phyloP scores from a whole-genome alignment of 2,113 vertebrate species.

The Astur gentilis region DNA sequence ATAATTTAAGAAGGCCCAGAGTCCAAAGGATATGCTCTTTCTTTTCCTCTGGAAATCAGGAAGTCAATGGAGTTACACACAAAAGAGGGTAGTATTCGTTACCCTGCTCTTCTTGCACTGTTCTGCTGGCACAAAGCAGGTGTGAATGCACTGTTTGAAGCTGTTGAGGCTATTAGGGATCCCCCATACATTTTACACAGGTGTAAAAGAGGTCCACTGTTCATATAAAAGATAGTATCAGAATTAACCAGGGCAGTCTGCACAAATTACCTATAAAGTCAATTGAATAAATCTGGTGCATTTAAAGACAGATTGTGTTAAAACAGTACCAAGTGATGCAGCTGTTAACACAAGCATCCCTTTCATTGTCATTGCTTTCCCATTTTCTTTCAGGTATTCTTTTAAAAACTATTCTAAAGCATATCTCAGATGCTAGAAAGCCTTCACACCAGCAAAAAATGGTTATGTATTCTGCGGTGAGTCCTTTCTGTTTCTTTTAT shows the following conservation, averaged over 20 bases:
- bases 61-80: not conserved
- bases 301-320: not conserved
- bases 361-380: not conserved
- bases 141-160: not conserved
- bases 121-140: not conserved
- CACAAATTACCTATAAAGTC: not conserved
- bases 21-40: not conserved
- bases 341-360: not conserved
- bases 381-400: slow-evolving; percentile 71
- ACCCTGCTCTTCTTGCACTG: not conserved
- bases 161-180: not conserved
- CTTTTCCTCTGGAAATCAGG: not conserved
- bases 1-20: not conserved
- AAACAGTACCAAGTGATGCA: not conserved
- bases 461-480: slow-evolving; percentile 81
- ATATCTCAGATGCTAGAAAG: slow-evolving; percentile 68
- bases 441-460: slow-evolving; percentile 70
- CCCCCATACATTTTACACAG: not conserved
- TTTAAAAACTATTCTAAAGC: slow-evolving; percentile 76
- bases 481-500: slow-evolving; percentile 22
- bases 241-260: not conserved
- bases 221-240: not conserved
- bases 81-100: not conserved
- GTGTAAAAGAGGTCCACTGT: not conserved
- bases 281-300: not conserved